phyloP scores from a whole-genome alignment of 1,140 invertebrate genomes.

The Eupristina koningsbergeri region DNA sequence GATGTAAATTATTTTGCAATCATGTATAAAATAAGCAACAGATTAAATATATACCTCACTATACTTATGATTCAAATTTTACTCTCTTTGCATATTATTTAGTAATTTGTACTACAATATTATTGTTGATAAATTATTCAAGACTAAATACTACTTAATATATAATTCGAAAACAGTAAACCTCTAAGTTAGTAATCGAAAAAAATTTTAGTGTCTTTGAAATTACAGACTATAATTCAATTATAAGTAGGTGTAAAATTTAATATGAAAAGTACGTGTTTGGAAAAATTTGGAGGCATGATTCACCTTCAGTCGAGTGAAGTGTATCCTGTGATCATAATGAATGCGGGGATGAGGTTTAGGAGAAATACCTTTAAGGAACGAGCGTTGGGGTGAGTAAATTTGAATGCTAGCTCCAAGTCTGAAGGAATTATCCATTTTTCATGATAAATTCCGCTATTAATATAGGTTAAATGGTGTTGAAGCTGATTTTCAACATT shows the following conservation, averaged over 20 bases:
- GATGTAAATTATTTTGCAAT: no score
- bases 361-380: background rate
- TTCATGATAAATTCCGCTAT: background rate
- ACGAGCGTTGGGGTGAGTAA: background rate
- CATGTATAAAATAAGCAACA: no score
- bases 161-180: background rate
- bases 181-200: background rate
- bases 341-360: background rate
- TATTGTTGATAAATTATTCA: no score
- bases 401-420: background rate
- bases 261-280: background rate
- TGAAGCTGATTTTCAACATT: background rate
- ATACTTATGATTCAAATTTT: no score
- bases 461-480: background rate
- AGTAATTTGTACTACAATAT: no score
- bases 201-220: background rate
- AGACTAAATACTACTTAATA: background rate
- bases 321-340: background rate
- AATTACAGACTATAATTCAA: background rate
- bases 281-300: background rate
- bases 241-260: no score
- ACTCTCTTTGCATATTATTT: no score
- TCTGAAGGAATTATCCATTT: background rate
- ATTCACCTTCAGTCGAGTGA: background rate
- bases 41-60: no score